Evolutionary conservation across 2,797 vertebrate species (phyloP).

Genomic region (Rhinichthys osculus): DNA sequence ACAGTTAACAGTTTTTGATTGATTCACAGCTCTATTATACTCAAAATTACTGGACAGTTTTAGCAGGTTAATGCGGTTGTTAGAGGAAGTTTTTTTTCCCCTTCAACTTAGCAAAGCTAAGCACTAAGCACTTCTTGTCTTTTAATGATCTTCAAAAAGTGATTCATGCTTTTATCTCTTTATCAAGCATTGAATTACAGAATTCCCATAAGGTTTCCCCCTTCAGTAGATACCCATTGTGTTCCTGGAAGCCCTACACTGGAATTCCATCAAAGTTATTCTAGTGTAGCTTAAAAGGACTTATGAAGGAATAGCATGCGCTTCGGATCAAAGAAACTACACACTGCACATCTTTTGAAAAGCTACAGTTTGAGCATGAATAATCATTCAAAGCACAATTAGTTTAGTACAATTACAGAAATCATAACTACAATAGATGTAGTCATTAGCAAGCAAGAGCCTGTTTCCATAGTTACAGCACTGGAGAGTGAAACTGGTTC

Average conservation of each 20-base stretch:
- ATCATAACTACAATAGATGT: slow-evolving; percentile 24
- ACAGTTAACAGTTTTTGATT: not conserved
- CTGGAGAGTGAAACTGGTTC: not conserved
- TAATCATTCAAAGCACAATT: slow-evolving; percentile 25
- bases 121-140: not conserved
- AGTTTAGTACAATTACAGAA: slow-evolving; percentile 23
- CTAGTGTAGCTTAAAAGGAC: not conserved
- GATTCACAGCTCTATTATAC: not conserved
- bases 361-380: slow-evolving; percentile 1
- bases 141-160: slow-evolving; percentile 1
- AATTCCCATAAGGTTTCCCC: not conserved
- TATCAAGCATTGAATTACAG: not conserved
- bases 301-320: not conserved
- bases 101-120: not conserved
- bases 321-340: slow-evolving; percentile 11
- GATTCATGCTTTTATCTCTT: not conserved
- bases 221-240: not conserved
- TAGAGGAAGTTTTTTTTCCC: not conserved
- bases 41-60: not conserved
- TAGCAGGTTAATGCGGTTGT: not conserved
- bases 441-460: slow-evolving; percentile 11
- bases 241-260: not conserved
- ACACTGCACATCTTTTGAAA: not conserved
- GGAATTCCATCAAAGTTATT: not conserved
- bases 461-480: slow-evolving; percentile 32